Percentiles rank a stretch among this genome's conserved stretches.
phyloP scores from a whole-genome alignment of 2,888 invertebrate genomes.

The Amphipoea oculea region DNA sequence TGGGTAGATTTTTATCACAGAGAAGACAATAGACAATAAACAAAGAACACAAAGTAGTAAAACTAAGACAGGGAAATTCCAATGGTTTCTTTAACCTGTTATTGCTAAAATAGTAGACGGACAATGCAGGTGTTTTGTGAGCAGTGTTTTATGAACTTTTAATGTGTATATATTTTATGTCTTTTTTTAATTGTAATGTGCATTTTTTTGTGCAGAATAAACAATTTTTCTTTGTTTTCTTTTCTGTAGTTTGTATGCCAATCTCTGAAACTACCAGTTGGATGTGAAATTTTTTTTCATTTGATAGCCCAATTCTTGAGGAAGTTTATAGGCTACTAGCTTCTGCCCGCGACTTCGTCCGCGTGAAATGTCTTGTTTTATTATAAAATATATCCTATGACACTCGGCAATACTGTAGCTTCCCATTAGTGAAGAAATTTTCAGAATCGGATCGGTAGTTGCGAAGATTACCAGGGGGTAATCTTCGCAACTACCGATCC shows the following conservation, averaged over 20 bases:
- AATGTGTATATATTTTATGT: no score
- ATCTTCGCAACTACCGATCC: no score
- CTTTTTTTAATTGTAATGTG: no score
- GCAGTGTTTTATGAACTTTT: slow-evolving; percentile 9
- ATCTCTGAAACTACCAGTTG: neutral
- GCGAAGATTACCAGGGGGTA: no score
- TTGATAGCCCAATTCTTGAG: neutral
- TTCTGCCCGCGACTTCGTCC: no score
- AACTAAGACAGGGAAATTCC: slow-evolving; percentile 48
- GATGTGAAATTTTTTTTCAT: neutral
- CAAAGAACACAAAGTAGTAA: slow-evolving; percentile 58
- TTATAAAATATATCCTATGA: no score
- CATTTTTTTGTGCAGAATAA: no score
- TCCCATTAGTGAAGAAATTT: no score
- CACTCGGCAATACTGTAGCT: no score
- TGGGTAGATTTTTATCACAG: slow-evolving; percentile 47
- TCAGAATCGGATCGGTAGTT: no score
- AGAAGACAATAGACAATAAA: slow-evolving; percentile 63
- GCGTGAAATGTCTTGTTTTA: no score
- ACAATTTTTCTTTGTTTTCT: no score
- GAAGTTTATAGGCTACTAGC: neutral
- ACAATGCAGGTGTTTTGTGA: slow-evolving; percentile 34
- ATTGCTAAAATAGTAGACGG: slow-evolving; percentile 33
- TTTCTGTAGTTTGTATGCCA: neutral
- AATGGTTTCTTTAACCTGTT: slow-evolving; percentile 57